These are phyloP conservation scores for Engystomops pustulosus DNA, from an alignment of 2,113 vertebrate species.

Conservation along the genomic window DNA sequence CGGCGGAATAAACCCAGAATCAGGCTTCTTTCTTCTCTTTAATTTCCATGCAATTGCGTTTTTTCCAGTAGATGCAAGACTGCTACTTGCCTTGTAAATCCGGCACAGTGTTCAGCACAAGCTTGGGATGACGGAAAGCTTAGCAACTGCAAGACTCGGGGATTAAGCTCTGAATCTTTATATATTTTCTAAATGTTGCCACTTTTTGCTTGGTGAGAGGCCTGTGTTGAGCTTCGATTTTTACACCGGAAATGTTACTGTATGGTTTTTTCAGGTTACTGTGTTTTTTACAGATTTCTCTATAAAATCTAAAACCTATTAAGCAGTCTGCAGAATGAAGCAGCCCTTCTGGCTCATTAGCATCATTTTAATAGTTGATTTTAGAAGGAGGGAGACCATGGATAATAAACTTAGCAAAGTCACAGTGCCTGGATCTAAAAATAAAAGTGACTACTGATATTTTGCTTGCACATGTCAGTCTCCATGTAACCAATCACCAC, in stretches of 20 bases:
- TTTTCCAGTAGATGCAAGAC: background rate
- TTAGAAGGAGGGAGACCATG: too few relatives aligned
- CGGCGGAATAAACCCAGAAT: background rate
- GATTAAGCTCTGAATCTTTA: background rate
- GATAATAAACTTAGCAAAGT: too few relatives aligned
- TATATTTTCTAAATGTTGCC: background rate
- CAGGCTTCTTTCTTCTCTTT: background rate
- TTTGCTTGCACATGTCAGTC: too few relatives aligned
- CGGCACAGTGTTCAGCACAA: background rate
- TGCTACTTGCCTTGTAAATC: background rate
- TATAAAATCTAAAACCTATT: too few relatives aligned
- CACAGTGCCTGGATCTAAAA: too few relatives aligned
- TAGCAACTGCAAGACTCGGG: background rate
- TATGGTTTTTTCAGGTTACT: background rate
- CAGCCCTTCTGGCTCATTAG: too few relatives aligned
- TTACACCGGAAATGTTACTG: background rate
- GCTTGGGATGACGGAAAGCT: background rate
- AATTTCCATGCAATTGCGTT: conserved; percentile 9
- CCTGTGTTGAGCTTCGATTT: background rate
- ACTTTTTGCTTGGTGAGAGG: too few relatives aligned
- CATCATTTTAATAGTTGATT: too few relatives aligned
- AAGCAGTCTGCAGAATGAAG: too few relatives aligned
- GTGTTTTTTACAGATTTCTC: background rate
- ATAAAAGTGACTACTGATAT: too few relatives aligned
- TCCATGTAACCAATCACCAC: too few relatives aligned